Conservation (phyloP, 2,888 invertebrate genomes). For the Hyposoter dolosus region DNA sequence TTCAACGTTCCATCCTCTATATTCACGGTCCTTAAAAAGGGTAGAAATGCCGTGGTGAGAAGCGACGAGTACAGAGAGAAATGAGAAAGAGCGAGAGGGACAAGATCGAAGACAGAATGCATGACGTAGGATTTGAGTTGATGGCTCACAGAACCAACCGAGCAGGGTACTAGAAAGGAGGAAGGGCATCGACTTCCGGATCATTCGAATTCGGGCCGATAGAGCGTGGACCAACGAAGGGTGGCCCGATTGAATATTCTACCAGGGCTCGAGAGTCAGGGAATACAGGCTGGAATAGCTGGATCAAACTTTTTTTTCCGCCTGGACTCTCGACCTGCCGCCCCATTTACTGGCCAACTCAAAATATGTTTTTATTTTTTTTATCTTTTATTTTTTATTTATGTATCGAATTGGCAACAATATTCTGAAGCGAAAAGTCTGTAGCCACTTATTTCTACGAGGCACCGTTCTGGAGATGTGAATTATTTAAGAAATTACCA, state of each 20-base stretch:
- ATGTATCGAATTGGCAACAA: background rate
- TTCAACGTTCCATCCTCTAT: background rate
- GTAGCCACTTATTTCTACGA: background rate
- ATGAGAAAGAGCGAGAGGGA: background rate
- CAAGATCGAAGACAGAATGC: slow-evolving; percentile 36
- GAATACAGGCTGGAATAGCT: slow-evolving; percentile 64
- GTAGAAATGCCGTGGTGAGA: slow-evolving; percentile 26
- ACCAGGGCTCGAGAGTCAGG: slow-evolving; percentile 61
- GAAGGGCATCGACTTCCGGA: slow-evolving; percentile 58
- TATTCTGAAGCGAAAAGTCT: background rate
- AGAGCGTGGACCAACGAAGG: slow-evolving; percentile 57
- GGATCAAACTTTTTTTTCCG: slow-evolving; percentile 42
- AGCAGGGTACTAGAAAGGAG: slow-evolving; percentile 25
- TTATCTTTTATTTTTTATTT: background rate
- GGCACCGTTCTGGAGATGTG: background rate
- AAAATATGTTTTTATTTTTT: too few relatives aligned
- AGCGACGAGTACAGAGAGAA: slow-evolving; percentile 13
- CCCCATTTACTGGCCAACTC: slow-evolving; percentile 7
- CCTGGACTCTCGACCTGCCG: slow-evolving; percentile 53
- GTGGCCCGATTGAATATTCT: slow-evolving; percentile 77
- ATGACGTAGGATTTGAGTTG: slow-evolving; percentile 50
- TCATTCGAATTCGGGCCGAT: slow-evolving; percentile 66
- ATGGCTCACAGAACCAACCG: slow-evolving; percentile 38
- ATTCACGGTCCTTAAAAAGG: slow-evolving; percentile 5
- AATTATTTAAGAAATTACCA: background rate